Evolutionary conservation across 1,140 invertebrate species (phyloP), one percentile per base, ranked within the genome.

Genomic region (Myzus persicae): DNA sequence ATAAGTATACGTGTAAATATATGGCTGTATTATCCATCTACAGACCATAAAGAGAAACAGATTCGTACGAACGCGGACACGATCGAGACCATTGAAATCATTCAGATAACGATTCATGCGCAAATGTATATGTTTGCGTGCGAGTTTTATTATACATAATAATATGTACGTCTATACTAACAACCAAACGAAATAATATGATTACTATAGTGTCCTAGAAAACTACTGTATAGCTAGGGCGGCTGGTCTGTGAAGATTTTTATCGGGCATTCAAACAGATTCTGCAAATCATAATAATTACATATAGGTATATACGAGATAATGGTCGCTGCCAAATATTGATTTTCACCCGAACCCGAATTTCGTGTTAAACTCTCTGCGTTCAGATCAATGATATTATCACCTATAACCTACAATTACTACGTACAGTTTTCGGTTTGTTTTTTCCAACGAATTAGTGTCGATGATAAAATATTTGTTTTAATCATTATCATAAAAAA

Each of bases 191-290:
- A 51, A 90, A 54, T 54, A 18, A 31, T 90, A 46, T 59, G 54
- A 40, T 54, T 54, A 89, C 54, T 90, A 90, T 24, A 31, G 54
- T 90, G 89, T 38, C 54, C 89, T 90, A 90, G 89, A 90, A 90
- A 90, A 90, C 51, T 36, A 40, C 88, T n/a, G 46, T 40, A n/a
- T 22, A 22, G 36, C 22, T 48, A 18, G 48, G 88, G 40, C 48
- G 88, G 40, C 36, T 38, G 3, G 38, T 42, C 4, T n/a, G 51
- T 18, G 26, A 40, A 42, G 36, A 40, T 90, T 90, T 88, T 59
- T 90, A 90, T 90, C 38, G 51, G 26, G 26, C 44, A 31, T 67
- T 42, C 89, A n/a, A 42, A 90, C 1, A 40, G 36, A 67, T 67
- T 67, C 38, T 67, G 46, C 87, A 38, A 54, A 89, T 54, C 46